Evolutionary conservation across 2,888 invertebrate genomes (phyloP).

Genomic region (Ophonus ardosiacus): DNA sequence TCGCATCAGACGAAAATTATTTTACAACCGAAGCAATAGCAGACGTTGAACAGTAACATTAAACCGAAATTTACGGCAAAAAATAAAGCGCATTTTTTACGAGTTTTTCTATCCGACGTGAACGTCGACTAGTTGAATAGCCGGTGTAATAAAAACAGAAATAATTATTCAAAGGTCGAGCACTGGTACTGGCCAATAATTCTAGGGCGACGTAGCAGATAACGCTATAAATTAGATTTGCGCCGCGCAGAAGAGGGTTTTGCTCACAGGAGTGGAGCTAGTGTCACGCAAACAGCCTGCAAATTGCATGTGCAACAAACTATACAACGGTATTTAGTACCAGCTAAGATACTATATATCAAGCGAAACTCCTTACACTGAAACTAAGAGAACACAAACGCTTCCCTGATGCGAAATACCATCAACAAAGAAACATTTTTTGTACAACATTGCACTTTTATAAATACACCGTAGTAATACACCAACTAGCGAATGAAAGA

Average conservation of each 20-base stretch:
- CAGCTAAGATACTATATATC: background rate
- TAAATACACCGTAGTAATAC: no score
- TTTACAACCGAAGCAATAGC: conserved; percentile 32
- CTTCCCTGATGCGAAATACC: no score
- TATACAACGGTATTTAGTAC: background rate
- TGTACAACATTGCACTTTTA: no score
- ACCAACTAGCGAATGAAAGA: no score
- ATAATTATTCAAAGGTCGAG: conserved; percentile 70
- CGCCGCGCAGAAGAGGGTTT: conserved; percentile 69
- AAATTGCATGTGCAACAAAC: background rate
- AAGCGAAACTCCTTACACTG: background rate
- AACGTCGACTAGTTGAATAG: conserved; percentile 47
- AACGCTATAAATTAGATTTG: conserved; percentile 70
- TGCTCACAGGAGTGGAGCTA: conserved; percentile 55
- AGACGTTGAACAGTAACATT: conserved; percentile 26
- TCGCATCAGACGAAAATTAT: conserved; percentile 48
- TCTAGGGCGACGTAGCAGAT: conserved; percentile 70
- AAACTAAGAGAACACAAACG: no score
- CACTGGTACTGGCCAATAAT: conserved; percentile 71
- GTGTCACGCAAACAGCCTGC: background rate
- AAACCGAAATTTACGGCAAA: conserved; percentile 61
- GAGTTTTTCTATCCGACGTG: conserved; percentile 53
- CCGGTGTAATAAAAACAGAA: conserved; percentile 69
- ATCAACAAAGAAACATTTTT: no score
- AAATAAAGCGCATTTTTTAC: conserved; percentile 59